Evolutionary conservation across 2,113 vertebrate species (phyloP), one percentile per base, ranked within the genome.

Genomic region (Lynx canadensis): DNA sequence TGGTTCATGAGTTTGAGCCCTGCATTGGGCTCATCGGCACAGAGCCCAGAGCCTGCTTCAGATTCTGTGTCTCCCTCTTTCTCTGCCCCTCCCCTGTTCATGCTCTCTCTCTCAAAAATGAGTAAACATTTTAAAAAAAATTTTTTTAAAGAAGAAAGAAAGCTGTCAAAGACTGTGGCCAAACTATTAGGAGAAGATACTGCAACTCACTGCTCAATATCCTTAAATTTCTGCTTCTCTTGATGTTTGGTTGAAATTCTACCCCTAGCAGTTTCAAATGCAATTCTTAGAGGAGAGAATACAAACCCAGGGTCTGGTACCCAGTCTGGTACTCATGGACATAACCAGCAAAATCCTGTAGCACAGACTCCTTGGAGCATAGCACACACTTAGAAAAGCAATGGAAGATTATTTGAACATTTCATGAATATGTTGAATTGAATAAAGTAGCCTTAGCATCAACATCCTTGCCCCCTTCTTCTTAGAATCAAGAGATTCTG

Each of bases 401-500:
- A 16, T 71, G 48, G 50, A 86, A 84, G 66, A 60, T 74, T 92
- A 80, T 93, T 91, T 68, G 85, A 60, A 45, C 31, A 15, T 69
- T 74, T 63, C 21, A 48, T 81, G 66, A 86, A 65, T 93, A 76
- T 63, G 11, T 80, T 80, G 27, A 60, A 50, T 94, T 82, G 36
- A 78, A 89, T 79, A 89, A 95, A 92, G 19, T 76, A 94, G 84
- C 8, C 45, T 92, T 66, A 68, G 52, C 18, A 87, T 69, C 36
- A 86, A 89, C 38, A 85, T 69, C 38, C 91, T 80, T 79, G 23
- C n/a, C 65, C 4, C 5, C 5, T 76, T 87, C 5, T 69, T 86
- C 71, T 89, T 80, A 93, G 45, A 65, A 81, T 83, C 86, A 57
- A 94, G 55, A 89, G 21, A 84, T 60, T 91, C 74, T 79, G 83